Conservation (phyloP, 64 coral and sea anemone species). For the Dendronephthya gigantea region DNA sequence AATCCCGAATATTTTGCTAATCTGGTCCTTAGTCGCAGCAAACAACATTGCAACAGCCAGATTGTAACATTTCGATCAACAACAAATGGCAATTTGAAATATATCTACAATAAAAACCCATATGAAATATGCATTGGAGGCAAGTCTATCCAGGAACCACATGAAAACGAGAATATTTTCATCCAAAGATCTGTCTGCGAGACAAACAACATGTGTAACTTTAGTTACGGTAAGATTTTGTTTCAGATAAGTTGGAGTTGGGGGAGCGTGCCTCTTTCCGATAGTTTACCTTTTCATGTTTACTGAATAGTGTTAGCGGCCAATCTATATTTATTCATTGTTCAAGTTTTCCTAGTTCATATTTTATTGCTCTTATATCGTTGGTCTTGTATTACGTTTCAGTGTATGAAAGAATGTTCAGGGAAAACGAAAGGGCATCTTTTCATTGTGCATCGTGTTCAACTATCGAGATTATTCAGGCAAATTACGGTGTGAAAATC, state of each 20-base stretch:
- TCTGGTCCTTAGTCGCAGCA: background rate
- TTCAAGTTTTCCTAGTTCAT: no score
- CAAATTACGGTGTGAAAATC: background rate
- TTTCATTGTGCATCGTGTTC: background rate
- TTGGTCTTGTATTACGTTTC: background rate
- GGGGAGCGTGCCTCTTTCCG: no score
- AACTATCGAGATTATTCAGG: background rate
- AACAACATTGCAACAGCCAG: background rate
- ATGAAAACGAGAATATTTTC: background rate
- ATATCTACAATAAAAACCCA: background rate
- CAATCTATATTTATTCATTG: no score
- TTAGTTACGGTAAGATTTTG: background rate
- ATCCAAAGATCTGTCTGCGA: background rate
- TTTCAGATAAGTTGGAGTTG: background rate
- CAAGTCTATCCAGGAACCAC: background rate
- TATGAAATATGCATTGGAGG: background rate
- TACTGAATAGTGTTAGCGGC: no score
- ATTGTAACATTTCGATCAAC: background rate
- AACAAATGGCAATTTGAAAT: background rate
- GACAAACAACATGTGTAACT: background rate
- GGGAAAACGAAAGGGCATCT: background rate
- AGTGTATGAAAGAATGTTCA: background rate
- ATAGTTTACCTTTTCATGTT: no score
- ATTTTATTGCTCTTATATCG: no score
- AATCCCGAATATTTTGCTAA: background rate